A percentile compares a stretch with the other conserved stretches of the same genome.
phyloP scores from a whole-genome alignment of 2,888 invertebrate species.

The Dryocosmus kuriphilus region DNA sequence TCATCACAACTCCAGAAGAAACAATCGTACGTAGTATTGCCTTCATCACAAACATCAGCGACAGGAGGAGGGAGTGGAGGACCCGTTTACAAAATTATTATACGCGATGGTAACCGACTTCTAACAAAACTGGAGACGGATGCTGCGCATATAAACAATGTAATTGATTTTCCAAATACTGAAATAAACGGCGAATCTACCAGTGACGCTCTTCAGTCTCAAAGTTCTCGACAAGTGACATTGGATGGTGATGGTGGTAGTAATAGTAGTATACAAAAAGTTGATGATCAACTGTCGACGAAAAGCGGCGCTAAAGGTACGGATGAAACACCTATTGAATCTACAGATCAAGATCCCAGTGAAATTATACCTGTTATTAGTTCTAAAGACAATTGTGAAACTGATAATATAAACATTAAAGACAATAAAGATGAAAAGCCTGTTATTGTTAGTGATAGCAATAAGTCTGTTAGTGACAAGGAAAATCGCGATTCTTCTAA shows the following conservation, averaged over 20 bases:
- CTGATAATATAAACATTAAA: slow-evolving; percentile 60
- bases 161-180: slow-evolving; percentile 61
- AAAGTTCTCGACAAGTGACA: slow-evolving; percentile 66
- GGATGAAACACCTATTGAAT: slow-evolving; percentile 54
- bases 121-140: slow-evolving; percentile 81
- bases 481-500: slow-evolving; percentile 78
- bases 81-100: slow-evolving; percentile 82
- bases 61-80: slow-evolving; percentile 62
- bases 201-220: slow-evolving; percentile 55
- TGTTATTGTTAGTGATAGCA: slow-evolving; percentile 71
- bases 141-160: slow-evolving; percentile 68
- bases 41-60: slow-evolving; percentile 56
- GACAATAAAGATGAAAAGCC: slow-evolving; percentile 39
- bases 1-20: slow-evolving; percentile 59
- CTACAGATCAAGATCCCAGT: slow-evolving; percentile 59
- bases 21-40: slow-evolving; percentile 68
- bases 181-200: slow-evolving; percentile 65
- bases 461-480: slow-evolving; percentile 79
- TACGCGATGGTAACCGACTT: slow-evolving; percentile 86
- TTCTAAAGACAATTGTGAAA: slow-evolving; percentile 66
- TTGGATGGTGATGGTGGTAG: slow-evolving; percentile 57
- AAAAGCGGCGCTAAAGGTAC: slow-evolving; percentile 51
- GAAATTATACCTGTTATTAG: slow-evolving; percentile 65
- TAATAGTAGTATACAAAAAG: slow-evolving; percentile 41
- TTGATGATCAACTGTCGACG: slow-evolving; percentile 19